Percentiles rank a stretch among this genome's conserved stretches.
phyloP scores from a whole-genome alignment of 2,113 vertebrate genomes.

The Carettochelys insculpta region DNA sequence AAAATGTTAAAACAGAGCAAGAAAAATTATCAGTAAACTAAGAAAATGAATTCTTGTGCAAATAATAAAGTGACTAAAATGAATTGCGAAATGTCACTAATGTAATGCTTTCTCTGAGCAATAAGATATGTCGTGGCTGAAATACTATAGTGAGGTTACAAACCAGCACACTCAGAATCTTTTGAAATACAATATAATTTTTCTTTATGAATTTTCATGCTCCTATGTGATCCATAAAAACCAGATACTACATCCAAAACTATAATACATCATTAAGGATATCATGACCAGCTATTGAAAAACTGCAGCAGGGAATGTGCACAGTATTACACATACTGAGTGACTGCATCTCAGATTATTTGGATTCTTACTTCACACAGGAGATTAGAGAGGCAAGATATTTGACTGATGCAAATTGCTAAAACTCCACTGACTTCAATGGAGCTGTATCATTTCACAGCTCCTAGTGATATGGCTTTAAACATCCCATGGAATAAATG shows the following conservation, averaged over 20 bases:
- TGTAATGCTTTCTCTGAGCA: not conserved
- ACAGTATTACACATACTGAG: not conserved
- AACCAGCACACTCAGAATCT: not conserved
- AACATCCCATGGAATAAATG: not conserved
- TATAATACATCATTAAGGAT: conserved; percentile 3
- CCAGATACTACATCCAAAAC: conserved; percentile 35
- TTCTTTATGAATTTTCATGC: conserved; percentile 51
- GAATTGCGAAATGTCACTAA: not conserved
- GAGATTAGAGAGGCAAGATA: not conserved
- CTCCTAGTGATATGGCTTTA: fast-evolving
- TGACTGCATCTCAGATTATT: not conserved
- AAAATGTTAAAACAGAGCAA: not conserved
- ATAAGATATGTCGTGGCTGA: not conserved
- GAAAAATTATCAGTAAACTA: not conserved
- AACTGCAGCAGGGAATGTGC: not conserved
- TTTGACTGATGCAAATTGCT: not conserved
- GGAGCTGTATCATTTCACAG: fast-evolving
- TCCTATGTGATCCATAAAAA: conserved; percentile 50
- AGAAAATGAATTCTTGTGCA: not conserved
- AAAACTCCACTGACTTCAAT: not conserved
- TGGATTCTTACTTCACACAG: not conserved
- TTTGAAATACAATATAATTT: conserved; percentile 47
- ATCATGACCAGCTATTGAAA: not conserved
- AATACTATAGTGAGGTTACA: not conserved
- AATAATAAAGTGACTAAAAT: conserved; percentile 33